Base-by-base conservation (phyloP, 2,797 vertebrate species). In the Scarus forsteni region DNA sequence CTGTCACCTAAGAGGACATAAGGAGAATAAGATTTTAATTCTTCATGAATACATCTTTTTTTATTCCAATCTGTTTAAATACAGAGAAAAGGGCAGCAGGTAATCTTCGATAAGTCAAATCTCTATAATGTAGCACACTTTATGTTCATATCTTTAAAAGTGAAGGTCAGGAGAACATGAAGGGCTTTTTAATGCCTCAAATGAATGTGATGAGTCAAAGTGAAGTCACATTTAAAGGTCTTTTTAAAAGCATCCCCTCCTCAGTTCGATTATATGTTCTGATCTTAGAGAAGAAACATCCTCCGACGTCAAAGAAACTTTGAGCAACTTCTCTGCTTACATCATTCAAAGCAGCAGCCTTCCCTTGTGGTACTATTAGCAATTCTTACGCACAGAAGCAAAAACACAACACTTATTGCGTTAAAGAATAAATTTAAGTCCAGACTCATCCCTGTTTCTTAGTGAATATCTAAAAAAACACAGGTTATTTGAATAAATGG, bases 1-100 rank as follows among this genome's bases (percentile, higher is more conserved):
- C 98, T 12, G 97, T 98, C 84, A 99, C 98, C 98, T 99, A 85
- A 45, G 66, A 36, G 34, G 12, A 84, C 0, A 66, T 14, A 2
- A 40, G 66, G 10, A 54, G 42, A 60, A 56, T 27, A 13, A n/a
- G 1, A 55, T 5, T 3, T 1, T 36, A 15, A 9, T 10, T n/a
- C n/a, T 10, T 38, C 3, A 6, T 55, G 16, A n/a, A 16, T 18
- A 4, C 18, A 6, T 58, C 35, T 6, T 38, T 59, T 16, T 45
- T 14, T 11, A 10, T 46, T 52, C 53, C 11, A 14, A 45, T 71
- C 0, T 18, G 40, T 19, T 54, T 34, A 13, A 59, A 45, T 42
- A 12, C 15, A 42, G 10, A 56, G 18, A 73, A 63, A 50, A 50
- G 13, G 36, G 70, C 50, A 38, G 16, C 16, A 43, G 44, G 8